phyloP scores from a whole-genome alignment of 2,797 vertebrate species.

The Florisuga fusca region DNA sequence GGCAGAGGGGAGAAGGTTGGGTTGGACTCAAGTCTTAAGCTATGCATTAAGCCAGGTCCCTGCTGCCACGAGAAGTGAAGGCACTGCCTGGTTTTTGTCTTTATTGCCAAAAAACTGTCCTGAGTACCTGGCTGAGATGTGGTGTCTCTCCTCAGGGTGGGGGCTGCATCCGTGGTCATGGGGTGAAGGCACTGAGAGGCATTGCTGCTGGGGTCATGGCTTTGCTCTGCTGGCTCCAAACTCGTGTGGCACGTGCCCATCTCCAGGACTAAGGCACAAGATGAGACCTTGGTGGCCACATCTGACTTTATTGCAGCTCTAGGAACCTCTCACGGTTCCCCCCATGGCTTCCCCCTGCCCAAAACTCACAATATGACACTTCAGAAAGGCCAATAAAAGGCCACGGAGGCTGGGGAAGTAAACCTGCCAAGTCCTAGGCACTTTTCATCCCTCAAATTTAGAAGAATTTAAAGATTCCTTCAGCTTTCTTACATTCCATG shows the following conservation, averaged over 20 bases:
- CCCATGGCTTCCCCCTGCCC: neutral
- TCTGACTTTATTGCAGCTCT: neutral
- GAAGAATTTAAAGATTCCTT: neutral
- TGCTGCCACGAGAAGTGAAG: neutral
- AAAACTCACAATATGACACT: neutral
- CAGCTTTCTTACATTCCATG: rapidly evolving
- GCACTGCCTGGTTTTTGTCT: neutral
- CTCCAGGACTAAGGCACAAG: neutral
- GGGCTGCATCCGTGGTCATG: rapidly evolving
- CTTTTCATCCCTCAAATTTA: neutral
- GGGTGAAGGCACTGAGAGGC: neutral
- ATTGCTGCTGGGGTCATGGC: rapidly evolving
- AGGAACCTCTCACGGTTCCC: neutral
- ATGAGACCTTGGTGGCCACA: rapidly evolving
- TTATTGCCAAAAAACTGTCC: neutral
- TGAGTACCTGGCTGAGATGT: neutral
- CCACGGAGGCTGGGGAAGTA: neutral
- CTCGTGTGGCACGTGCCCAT: rapidly evolving
- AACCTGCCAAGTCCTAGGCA: neutral
- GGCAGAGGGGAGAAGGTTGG: neutral
- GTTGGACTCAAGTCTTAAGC: neutral
- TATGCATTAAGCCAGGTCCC: neutral
- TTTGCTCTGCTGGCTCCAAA: neutral
- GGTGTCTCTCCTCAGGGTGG: too few species aligned
- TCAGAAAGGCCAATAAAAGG: rapidly evolving